Base-by-base conservation (phyloP, 2,113 vertebrate species). In the Pipra filicauda region DNA sequence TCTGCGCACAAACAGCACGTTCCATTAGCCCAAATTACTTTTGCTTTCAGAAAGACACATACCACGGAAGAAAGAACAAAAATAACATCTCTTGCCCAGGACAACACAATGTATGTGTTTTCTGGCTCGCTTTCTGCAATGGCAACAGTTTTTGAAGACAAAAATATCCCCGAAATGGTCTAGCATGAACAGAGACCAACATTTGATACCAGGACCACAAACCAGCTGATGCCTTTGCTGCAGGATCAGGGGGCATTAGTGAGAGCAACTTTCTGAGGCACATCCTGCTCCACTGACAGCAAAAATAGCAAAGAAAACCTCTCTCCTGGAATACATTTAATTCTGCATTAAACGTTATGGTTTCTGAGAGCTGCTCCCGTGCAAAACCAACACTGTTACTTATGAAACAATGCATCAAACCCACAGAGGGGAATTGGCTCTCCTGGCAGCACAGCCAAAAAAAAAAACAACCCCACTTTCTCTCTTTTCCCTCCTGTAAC, bases 391-490 rank as follows among this genome's bases (percentile, higher is more conserved):
- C 73, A 15, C 92, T 27, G 90, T 30, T 78, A 44, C 91, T 96
- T 91, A 81, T 16, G 73, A 92, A 93, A 81, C 88, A 58, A 94
- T 87, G 93, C 92, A 94, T 94, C 96, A 91, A 82, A 75, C 49
- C 92, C 83, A 18, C 88, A 78, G 91, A 89, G 92, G 96, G 96
- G 95, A 96, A 82, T 35, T 91, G 86, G 85, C 58, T 94, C 85
- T 86, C 70, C 65, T 70, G 83, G 91, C 83, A 96, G 88, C 49
- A 33, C n/a, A 89, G 88, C 57, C 39, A 55, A 80, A 37, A 69
- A 64, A 67, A 41, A 41, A 41, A 33, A n/a, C 21, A 1, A 8
- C 35, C 51, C 35, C 31, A 39, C 11, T 58, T 37, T 57, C 41
- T 41, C 30, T 51, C 70, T 51, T 20, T 48, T 43, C 39, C 44